These are phyloP conservation scores for Etheostoma spectabile DNA, from an alignment of 2,113 vertebrate species.

Conservation along the genomic window DNA sequence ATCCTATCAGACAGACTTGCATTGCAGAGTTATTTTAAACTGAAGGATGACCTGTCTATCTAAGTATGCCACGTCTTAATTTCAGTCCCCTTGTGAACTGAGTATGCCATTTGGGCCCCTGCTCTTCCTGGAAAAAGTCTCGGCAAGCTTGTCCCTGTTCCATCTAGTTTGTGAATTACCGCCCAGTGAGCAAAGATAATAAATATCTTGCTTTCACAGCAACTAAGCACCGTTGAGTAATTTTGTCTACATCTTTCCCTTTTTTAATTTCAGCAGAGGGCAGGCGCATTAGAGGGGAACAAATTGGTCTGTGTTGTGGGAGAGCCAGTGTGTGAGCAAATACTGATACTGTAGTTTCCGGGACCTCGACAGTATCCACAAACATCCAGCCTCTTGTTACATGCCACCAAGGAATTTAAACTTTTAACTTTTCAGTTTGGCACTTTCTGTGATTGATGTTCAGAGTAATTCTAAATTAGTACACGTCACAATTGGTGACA, in stretches of 20 bases:
- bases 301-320: constrained; percentile 43
- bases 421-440: constrained; percentile 20
- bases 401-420: constrained; percentile 21
- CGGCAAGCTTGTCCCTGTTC: constrained; percentile 27
- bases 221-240: constrained; percentile 45
- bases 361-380: constrained; percentile 15
- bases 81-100: constrained; percentile 22
- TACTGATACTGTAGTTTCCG: constrained; percentile 21
- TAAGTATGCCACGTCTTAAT: constrained; percentile 33
- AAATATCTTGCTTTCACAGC: constrained; percentile 70
- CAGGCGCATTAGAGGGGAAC: constrained; percentile 25
- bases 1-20: constrained; percentile 1
- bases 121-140: constrained; percentile 43
- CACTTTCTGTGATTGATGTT: constrained; percentile 30
- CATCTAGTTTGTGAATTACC: constrained; percentile 34
- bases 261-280: constrained; percentile 26
- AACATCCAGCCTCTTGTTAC: constrained; percentile 26
- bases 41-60: constrained; percentile 17
- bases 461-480: constrained; percentile 13
- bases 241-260: constrained; percentile 31
- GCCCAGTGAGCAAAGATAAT: constrained; percentile 57
- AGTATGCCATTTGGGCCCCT: background rate
- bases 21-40: constrained; percentile 10
- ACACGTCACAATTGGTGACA: constrained; percentile 27
- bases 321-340: constrained; percentile 17